phyloP scores from a whole-genome alignment of 2,797 vertebrate species.

The Enteromius thamalakanensis region DNA sequence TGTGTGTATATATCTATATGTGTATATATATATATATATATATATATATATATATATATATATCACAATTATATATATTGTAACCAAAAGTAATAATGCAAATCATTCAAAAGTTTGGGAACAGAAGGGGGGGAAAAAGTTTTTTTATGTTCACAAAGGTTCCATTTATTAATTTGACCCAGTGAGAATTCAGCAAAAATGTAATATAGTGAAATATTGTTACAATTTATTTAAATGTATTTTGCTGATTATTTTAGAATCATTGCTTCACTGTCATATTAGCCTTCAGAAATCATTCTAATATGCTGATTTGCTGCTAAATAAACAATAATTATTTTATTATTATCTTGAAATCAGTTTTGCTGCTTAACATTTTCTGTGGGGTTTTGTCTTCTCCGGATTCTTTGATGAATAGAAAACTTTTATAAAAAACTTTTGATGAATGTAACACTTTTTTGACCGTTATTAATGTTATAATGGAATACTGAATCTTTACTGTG shows the following conservation, averaged over 20 bases:
- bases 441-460: background rate
- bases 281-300: background rate
- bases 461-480: background rate
- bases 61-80: background rate
- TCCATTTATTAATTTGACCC: background rate
- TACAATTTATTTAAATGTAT: background rate
- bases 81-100: background rate
- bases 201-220: background rate
- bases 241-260: background rate
- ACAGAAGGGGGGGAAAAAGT: no score
- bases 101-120: background rate
- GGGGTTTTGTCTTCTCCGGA: background rate
- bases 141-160: background rate
- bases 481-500: background rate
- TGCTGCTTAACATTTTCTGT: background rate
- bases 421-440: background rate
- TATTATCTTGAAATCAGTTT: background rate
- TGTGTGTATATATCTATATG: background rate
- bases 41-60: background rate
- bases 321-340: background rate
- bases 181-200: background rate
- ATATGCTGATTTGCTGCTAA: background rate
- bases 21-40: no score
- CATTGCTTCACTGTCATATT: background rate
- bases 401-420: background rate